Conservation (phyloP, 2,113 vertebrate genomes). For the Lagenorhynchus albirostris region DNA sequence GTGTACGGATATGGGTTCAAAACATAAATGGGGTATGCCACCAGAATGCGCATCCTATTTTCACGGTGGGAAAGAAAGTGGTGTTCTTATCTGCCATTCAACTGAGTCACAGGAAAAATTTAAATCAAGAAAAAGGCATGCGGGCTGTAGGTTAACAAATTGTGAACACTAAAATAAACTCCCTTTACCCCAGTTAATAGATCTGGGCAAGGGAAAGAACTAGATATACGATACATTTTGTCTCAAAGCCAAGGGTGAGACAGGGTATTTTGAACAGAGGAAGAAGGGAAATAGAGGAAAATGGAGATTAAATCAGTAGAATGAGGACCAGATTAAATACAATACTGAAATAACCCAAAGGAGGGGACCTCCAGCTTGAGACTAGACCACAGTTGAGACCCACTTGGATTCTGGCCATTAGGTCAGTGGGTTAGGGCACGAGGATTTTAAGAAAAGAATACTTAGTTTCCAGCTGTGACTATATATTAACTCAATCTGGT, state of each 20-base stretch:
- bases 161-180: background rate
- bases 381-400: background rate
- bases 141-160: background rate
- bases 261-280: background rate
- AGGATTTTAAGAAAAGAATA: background rate
- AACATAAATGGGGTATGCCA: background rate
- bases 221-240: background rate
- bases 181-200: background rate
- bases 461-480: background rate
- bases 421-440: background rate
- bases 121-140: background rate
- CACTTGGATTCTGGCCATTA: background rate
- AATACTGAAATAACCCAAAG: background rate
- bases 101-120: background rate
- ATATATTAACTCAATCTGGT: background rate
- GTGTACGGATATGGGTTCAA: background rate
- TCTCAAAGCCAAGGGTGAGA: constrained; percentile 12
- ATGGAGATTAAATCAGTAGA: background rate
- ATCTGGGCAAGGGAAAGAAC: background rate
- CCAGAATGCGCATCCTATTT: background rate
- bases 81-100: background rate
- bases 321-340: background rate
- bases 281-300: background rate
- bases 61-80: background rate
- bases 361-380: background rate